Conservation (phyloP, 2,888 invertebrate genomes). For the Eupithecia inturbata region DNA sequence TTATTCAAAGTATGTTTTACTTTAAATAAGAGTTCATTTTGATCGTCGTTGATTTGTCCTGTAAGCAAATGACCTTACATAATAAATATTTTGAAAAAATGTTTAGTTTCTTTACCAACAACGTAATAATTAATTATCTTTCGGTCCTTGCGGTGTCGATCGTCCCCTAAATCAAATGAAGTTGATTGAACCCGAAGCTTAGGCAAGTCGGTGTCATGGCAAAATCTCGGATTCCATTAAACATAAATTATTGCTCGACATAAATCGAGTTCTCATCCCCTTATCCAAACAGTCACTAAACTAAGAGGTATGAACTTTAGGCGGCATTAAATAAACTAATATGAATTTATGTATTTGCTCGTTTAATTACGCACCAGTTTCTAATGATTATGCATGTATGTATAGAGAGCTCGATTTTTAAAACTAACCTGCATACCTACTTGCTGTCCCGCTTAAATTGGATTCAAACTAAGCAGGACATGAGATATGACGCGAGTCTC, state of each 20-base stretch:
- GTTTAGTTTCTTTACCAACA: not conserved
- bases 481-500: not conserved
- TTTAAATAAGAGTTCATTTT: too few relatives aligned
- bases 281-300: conserved; percentile 42
- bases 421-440: not conserved
- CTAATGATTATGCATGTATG: conserved; percentile 29
- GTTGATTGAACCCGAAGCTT: conserved; percentile 8
- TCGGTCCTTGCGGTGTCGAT: not conserved
- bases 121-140: conserved; percentile 7
- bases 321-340: conserved; percentile 52
- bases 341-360: conserved; percentile 57
- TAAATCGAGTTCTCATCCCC: conserved; percentile 41
- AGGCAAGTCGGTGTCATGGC: conserved; percentile 19
- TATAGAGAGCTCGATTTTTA: too few relatives aligned
- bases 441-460: not conserved
- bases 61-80: too few relatives aligned
- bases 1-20: too few relatives aligned
- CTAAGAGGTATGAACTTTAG: conserved; percentile 33
- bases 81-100: not conserved
- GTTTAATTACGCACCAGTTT: conserved; percentile 48
- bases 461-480: not conserved
- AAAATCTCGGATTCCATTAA: conserved; percentile 26
- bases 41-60: too few relatives aligned
- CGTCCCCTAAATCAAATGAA: conserved; percentile 12
- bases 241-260: conserved; percentile 30